These are phyloP conservation scores for Isurus oxyrinchus DNA, from an alignment of 2,113 vertebrate genomes.

Conservation along the genomic window DNA sequence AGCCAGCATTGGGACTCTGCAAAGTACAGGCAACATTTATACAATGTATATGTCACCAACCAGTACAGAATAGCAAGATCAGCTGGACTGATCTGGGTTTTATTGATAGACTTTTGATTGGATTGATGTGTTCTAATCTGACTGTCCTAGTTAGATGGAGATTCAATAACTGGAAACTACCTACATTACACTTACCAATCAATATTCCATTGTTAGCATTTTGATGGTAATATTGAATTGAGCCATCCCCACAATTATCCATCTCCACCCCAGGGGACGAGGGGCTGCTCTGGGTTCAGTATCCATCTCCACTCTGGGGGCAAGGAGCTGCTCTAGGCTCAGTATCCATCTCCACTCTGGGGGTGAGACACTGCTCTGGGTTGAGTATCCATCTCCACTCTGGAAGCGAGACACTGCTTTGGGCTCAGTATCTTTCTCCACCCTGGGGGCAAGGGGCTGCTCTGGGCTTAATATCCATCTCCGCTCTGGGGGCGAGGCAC, in stretches of 20 bases:
- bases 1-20: background rate
- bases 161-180: background rate
- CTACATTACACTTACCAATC: background rate
- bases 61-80: too few relatives aligned
- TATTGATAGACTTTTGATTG: too few relatives aligned
- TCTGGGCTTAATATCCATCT: background rate
- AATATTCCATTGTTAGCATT: background rate
- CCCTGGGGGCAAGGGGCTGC: background rate
- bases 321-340: background rate
- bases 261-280: too few relatives aligned
- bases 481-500: background rate
- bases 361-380: too few relatives aligned
- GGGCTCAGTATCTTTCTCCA: background rate
- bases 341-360: background rate
- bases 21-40: background rate
- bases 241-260: background rate
- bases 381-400: too few relatives aligned
- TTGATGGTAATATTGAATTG: background rate
- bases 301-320: too few relatives aligned
- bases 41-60: background rate
- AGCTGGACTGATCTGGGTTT: too few relatives aligned
- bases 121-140: background rate
- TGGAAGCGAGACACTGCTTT: background rate
- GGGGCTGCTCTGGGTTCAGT: too few relatives aligned
- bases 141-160: background rate